Evolutionary conservation across 1,140 invertebrate species (phyloP).

Genomic region (Zophobas atratus): DNA sequence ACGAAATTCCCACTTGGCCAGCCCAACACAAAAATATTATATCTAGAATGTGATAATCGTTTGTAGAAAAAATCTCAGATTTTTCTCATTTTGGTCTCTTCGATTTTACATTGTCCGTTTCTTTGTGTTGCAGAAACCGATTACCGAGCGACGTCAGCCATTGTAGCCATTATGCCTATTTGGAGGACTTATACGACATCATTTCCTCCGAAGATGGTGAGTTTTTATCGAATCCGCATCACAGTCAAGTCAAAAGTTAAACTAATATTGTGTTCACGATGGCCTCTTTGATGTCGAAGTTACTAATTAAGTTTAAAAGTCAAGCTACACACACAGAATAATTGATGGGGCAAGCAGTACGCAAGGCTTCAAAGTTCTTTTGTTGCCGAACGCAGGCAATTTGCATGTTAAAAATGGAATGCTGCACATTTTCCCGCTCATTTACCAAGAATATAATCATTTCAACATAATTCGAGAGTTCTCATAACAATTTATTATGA

Average conservation of each 20-base stretch:
- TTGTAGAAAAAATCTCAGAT: no score
- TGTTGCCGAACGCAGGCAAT: background rate
- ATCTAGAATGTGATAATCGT: no score
- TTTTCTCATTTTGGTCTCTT: conserved; percentile 13
- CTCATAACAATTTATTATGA: no score
- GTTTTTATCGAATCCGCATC: conserved; percentile 32
- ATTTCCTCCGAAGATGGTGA: conserved; percentile 62
- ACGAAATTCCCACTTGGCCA: no score
- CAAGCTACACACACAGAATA: conserved; percentile 52
- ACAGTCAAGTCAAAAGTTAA: background rate
- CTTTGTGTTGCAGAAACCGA: conserved; percentile 65
- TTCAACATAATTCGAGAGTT: no score
- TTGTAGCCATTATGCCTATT: conserved; percentile 67
- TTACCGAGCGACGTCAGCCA: conserved; percentile 65
- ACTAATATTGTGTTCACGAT: background rate
- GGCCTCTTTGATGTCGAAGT: conserved; percentile 20
- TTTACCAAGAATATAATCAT: background rate
- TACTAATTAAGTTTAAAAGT: conserved; percentile 34
- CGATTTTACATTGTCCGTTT: conserved; percentile 23
- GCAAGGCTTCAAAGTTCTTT: background rate
- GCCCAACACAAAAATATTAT: no score
- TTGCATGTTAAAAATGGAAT: background rate
- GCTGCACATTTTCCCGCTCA: background rate
- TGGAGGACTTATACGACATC: conserved; percentile 68
- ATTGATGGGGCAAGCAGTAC: background rate